Percentiles rank a stretch among this genome's conserved stretches.
These are phyloP conservation scores for Zosterops japonicus DNA, from an alignment of 2,113 vertebrate genomes.

Conservation along the genomic window DNA sequence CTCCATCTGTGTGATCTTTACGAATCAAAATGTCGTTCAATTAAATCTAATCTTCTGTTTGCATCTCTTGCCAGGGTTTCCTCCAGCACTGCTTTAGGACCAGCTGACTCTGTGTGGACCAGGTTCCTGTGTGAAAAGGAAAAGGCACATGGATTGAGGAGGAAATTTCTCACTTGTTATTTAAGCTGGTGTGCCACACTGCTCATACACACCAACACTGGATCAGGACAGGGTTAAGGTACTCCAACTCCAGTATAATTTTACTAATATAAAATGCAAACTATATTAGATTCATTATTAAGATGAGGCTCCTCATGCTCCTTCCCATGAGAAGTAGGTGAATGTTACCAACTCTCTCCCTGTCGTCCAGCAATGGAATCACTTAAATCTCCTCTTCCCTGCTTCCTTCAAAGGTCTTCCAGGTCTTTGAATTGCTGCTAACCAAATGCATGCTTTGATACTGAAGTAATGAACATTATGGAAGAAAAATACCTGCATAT, in stretches of 20 bases:
- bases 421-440: background rate
- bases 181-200: background rate
- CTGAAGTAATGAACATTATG: background rate
- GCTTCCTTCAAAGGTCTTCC: background rate
- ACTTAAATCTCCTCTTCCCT: background rate
- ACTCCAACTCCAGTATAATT: background rate
- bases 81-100: background rate
- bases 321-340: background rate
- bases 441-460: background rate
- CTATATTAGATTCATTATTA: background rate
- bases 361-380: background rate
- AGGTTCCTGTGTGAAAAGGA: background rate
- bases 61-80: background rate
- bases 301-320: background rate
- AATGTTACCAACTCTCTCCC: background rate
- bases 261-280: background rate
- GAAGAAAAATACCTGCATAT: background rate
- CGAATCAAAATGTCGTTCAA: background rate
- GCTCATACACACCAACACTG: background rate
- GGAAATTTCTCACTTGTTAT: background rate
- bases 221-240: background rate
- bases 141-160: background rate
- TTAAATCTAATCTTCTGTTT: background rate
- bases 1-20: conserved; percentile 41
- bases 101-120: background rate